A percentile compares a stretch with the other conserved stretches of the same genome.
phyloP scores from a whole-genome alignment of 2,797 vertebrate genomes.

The Ceryle rudis region DNA sequence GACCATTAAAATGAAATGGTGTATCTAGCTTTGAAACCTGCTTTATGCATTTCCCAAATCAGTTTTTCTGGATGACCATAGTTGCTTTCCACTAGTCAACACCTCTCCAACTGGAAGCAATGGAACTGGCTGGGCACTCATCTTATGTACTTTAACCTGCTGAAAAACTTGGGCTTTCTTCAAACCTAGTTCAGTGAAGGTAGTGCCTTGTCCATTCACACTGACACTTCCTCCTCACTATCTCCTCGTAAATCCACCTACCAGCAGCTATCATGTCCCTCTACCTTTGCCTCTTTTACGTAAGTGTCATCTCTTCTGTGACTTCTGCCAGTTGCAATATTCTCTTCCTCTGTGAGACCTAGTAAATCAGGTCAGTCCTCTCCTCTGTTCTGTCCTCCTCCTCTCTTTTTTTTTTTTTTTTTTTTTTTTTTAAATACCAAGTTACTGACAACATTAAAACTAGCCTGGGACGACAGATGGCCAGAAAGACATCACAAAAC shows the following conservation, averaged over 20 bases:
- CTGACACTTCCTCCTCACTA: neutral
- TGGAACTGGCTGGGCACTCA: neutral
- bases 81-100: neutral
- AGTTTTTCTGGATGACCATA: neutral
- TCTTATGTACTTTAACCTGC: neutral
- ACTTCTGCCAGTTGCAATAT: neutral
- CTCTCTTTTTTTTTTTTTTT: neutral
- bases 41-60: neutral
- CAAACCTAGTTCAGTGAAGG: neutral
- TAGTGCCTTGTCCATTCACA: neutral
- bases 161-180: neutral
- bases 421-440: neutral
- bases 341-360: neutral
- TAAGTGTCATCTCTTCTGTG: neutral
- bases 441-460: constrained; percentile 4
- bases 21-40: neutral
- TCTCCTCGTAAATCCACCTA: neutral
- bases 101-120: neutral
- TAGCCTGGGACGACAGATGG: neutral
- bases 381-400: neutral
- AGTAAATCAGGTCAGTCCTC: neutral
- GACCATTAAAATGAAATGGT: fast-evolving
- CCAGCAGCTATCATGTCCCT: neutral
- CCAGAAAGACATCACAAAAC: neutral
- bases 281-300: neutral